phyloP scores from a whole-genome alignment of 2,797 vertebrate genomes.

The Poeciliopsis infans region DNA sequence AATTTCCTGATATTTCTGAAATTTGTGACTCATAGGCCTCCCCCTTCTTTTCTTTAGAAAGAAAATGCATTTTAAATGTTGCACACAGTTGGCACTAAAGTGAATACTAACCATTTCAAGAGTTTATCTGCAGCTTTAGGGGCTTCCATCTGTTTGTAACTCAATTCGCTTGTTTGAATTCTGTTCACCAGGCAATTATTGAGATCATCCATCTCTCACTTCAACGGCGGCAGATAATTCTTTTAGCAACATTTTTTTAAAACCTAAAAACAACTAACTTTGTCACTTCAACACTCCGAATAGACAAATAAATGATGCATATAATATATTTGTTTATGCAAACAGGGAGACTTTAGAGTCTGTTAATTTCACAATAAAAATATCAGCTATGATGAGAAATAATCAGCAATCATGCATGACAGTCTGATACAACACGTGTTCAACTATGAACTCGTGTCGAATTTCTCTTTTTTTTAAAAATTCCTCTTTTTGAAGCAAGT shows the following conservation, averaged over 20 bases:
- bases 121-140: constrained; percentile 6
- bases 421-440: constrained; percentile 3
- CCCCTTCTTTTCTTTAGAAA: background rate
- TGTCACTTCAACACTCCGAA: background rate
- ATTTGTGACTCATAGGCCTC: background rate
- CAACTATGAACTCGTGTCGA: constrained; percentile 23
- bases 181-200: constrained; percentile 18
- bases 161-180: constrained; percentile 26
- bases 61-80: background rate
- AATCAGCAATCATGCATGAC: background rate
- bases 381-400: background rate
- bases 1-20: background rate
- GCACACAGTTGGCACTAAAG: background rate
- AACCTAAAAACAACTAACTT: background rate
- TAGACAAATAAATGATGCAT: background rate
- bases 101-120: background rate
- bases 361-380: background rate
- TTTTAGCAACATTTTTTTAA: background rate
- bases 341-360: background rate
- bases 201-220: constrained; percentile 12
- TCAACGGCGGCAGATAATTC: background rate
- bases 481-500: background rate
- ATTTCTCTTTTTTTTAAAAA: constrained; percentile 24
- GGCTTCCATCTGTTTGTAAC: constrained; percentile 15
- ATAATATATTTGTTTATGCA: background rate